phyloP scores from a whole-genome alignment of 2,797 vertebrate species.

The Sus cebifrons region DNA sequence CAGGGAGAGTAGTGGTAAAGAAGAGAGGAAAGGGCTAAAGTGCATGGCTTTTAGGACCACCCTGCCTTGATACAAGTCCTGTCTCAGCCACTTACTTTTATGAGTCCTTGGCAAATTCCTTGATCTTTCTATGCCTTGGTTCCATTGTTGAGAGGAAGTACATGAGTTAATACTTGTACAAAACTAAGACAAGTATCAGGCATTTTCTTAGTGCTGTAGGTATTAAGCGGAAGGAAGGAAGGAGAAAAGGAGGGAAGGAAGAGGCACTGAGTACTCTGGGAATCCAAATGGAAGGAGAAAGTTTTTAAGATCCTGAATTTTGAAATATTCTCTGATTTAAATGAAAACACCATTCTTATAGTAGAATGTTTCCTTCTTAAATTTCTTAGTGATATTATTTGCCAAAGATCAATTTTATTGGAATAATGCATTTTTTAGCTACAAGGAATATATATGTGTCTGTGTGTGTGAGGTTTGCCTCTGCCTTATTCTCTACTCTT shows the following conservation, averaged over 20 bases:
- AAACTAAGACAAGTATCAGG: background rate
- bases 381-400: constrained; percentile 38
- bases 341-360: background rate
- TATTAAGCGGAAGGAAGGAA: background rate
- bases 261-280: background rate
- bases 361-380: background rate
- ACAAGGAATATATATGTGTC: background rate
- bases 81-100: background rate
- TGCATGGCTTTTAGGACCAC: too few species aligned
- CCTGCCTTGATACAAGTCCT: background rate
- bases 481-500: background rate
- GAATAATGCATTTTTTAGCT: background rate
- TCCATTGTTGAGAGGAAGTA: background rate
- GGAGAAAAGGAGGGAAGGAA: background rate
- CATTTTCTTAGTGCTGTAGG: background rate
- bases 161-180: background rate
- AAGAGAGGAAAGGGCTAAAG: background rate
- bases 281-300: background rate
- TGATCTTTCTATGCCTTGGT: background rate
- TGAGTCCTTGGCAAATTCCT: background rate
- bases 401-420: background rate
- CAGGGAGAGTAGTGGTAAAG: background rate
- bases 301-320: background rate
- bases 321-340: constrained; percentile 32
- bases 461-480: background rate